phyloP scores from a whole-genome alignment of 1,140 invertebrate genomes.

The Pseudomyrmex sp. region DNA sequence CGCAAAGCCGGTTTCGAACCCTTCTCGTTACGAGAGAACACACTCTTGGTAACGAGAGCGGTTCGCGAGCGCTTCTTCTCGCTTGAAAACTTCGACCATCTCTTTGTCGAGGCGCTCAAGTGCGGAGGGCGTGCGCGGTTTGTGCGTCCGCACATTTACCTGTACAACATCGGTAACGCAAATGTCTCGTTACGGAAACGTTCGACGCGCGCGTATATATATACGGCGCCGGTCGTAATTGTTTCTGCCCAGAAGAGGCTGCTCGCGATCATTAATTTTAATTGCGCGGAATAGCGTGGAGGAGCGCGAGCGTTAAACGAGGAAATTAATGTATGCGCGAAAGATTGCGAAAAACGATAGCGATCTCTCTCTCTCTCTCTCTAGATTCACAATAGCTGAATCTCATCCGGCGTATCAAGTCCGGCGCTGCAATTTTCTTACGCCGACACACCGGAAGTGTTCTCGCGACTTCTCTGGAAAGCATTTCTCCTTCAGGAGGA shows the following conservation, averaged over 20 bases:
- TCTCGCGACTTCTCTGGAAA: too few relatives aligned
- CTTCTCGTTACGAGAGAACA: not conserved
- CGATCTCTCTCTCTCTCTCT: constrained; percentile 3
- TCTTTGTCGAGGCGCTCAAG: not conserved
- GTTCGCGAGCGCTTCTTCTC: constrained; percentile 3
- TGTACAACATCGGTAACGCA: constrained; percentile 43
- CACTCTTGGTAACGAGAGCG: not conserved
- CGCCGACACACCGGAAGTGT: not conserved
- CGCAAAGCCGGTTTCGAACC: not conserved
- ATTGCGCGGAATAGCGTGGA: constrained; percentile 42
- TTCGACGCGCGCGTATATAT: constrained; percentile 2
- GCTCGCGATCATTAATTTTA: constrained; percentile 50
- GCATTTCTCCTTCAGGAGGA: too few relatives aligned
- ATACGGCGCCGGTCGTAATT: constrained; percentile 36
- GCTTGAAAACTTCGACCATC: not conserved
- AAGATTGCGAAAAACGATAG: constrained; percentile 37
- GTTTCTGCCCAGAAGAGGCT: constrained; percentile 28
- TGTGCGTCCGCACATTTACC: constrained; percentile 19
- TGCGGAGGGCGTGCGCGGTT: constrained; percentile 1
- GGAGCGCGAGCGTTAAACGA: not conserved
- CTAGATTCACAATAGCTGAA: constrained; percentile 18
- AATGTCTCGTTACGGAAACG: constrained; percentile 33
- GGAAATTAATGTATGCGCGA: constrained; percentile 48
- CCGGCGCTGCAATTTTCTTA: not conserved
- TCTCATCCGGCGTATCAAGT: not conserved